Evolutionary conservation across 2,888 invertebrate species (phyloP), one percentile per base, ranked within the genome.

Genomic region (Chymomyza caudatula): DNA sequence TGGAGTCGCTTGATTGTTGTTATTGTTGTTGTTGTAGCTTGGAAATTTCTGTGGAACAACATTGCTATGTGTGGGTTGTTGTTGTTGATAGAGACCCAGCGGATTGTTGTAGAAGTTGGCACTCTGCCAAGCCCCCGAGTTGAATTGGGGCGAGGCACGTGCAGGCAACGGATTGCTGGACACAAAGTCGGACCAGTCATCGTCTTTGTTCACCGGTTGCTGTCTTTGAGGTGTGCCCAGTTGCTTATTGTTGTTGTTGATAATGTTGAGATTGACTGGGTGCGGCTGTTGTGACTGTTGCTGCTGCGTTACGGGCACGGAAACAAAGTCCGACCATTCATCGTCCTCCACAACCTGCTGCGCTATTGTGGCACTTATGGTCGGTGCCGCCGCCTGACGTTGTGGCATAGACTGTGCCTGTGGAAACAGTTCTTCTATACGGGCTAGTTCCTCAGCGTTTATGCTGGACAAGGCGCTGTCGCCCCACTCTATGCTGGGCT

Each of bases 321-420:
- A 92, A 29, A 92, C 91, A 88, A 92, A 92, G 74, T 92, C 92
- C 2, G 91, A 91, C 92, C 92, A 92, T 73, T 92, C 92, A 63
- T 92, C 92, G 56, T 92, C 92, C 55, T 89, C 89, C 44, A 76
- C 75, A 2, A 52, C 43, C 13, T 61, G 67, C 15, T 80, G 77
- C 11, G 86, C 80, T 37, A 86, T 78, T 8, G 84, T 71, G 52
- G 88, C 86, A 65, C 86, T 89, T 74, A 89, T 89, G 58, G 89
- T 85, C 0, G 82, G 77, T 13, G 86, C 74, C 25, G 78, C 78
- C 22, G 44, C 66, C 54, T 78, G 70, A 5, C 52, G 58, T n/a
- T 74, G 71, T 19, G 57, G 66, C 13, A 64, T 20, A 20, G 51
- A 3, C 68, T n/a, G 25, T 4, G 29, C 13, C 4, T 88, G 87